Conservation (phyloP, 2,888 invertebrate genomes). For the Gnatocerus cornutus region DNA sequence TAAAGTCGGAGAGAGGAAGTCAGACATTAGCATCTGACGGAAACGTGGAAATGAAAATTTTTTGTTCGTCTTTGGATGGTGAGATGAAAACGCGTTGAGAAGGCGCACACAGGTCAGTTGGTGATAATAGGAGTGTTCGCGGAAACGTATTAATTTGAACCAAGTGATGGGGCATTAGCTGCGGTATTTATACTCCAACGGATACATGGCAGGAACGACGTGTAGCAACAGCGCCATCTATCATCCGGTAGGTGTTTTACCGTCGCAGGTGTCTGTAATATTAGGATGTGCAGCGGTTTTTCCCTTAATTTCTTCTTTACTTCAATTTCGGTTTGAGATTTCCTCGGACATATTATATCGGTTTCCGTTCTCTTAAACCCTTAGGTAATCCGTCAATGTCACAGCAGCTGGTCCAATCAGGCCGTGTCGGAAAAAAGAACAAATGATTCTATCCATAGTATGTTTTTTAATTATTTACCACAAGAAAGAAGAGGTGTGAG, state of each 20-base stretch:
- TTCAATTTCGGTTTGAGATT: constrained; percentile 6
- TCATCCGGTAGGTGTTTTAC: no score
- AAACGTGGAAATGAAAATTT: constrained; percentile 14
- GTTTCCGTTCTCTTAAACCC: constrained; percentile 31
- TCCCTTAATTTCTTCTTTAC: constrained; percentile 10
- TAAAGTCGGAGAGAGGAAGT: neutral
- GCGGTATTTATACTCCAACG: no score
- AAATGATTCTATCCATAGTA: constrained; percentile 43
- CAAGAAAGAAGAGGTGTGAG: constrained; percentile 19
- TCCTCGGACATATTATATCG: constrained; percentile 33
- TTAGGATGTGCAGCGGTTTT: neutral
- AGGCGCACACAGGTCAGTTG: no score
- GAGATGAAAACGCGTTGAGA: no score
- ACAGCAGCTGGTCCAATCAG: constrained; percentile 48
- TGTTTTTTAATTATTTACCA: constrained; percentile 39
- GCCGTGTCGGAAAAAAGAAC: constrained; percentile 47
- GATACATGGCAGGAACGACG: no score
- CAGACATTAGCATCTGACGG: constrained; percentile 6
- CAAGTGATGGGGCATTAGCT: neutral
- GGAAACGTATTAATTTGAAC: neutral
- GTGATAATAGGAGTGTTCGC: no score
- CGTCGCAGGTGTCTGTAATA: neutral
- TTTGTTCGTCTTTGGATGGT: constrained; percentile 1
- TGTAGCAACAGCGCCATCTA: no score
- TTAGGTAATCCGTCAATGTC: constrained; percentile 47